Conservation (phyloP, 2,797 vertebrate species). For the Myotis findleyi region DNA sequence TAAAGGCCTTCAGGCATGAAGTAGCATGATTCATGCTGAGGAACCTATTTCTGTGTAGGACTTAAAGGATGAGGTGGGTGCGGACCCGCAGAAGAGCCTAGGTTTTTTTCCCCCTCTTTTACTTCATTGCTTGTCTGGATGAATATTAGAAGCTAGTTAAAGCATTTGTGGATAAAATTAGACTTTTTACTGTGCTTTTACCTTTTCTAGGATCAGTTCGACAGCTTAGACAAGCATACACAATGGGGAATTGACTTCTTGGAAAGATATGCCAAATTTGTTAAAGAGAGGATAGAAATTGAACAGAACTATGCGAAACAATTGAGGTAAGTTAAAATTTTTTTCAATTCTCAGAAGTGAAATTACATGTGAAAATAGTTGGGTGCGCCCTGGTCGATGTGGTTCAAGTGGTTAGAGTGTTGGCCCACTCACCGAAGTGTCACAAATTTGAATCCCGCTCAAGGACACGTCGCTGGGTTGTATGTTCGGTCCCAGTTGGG, state of each 20-base stretch:
- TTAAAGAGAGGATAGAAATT: constrained; percentile 98
- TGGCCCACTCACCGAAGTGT: background rate
- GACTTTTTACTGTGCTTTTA: constrained; percentile 50
- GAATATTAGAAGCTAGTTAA: constrained; percentile 44
- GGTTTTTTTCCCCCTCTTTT: background rate
- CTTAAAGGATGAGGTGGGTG: background rate
- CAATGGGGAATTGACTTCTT: constrained; percentile 99
- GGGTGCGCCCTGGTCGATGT: background rate
- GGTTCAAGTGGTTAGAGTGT: background rate
- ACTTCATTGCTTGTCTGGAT: background rate
- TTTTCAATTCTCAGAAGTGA: constrained; percentile 53
- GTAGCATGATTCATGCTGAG: background rate
- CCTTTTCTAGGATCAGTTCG: constrained; percentile 96
- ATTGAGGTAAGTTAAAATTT: constrained; percentile 91
- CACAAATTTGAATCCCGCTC: background rate
- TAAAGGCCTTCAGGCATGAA: background rate
- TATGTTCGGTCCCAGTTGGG: background rate
- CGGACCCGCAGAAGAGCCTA: background rate
- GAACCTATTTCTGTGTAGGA: constrained; percentile 4
- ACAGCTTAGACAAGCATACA: constrained; percentile 98
- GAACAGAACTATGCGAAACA: constrained; percentile 99
- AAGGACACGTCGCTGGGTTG: background rate
- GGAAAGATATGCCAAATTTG: constrained; percentile 98
- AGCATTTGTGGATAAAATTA: constrained; percentile 52
- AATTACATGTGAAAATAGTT: constrained; percentile 57